Conservation (phyloP, 2,888 invertebrate genomes). For the Fragum whitleyi region DNA sequence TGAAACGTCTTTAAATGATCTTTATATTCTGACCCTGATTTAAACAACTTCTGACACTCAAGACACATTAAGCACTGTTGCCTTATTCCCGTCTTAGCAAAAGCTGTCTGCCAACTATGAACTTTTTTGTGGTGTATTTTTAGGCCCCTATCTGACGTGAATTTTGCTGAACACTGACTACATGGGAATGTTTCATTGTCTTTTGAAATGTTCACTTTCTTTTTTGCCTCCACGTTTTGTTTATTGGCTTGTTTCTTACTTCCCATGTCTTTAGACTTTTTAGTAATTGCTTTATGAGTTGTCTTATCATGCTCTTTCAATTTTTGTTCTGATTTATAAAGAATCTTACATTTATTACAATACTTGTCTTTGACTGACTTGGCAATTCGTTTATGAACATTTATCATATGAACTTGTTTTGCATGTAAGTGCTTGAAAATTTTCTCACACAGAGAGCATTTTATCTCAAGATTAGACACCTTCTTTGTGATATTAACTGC, state of each 20-base stretch:
- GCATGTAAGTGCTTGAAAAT: background rate
- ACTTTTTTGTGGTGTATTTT: slow-evolving; percentile 4
- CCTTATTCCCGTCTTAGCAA: background rate
- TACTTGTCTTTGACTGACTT: slow-evolving; percentile 7
- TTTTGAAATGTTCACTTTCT: slow-evolving; percentile 1
- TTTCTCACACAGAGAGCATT: background rate
- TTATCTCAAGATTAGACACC: background rate
- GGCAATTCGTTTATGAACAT: slow-evolving; percentile 8
- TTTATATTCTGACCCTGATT: slow-evolving; percentile 5
- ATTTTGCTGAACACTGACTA: slow-evolving; percentile 34
- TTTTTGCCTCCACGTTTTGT: slow-evolving; percentile 6
- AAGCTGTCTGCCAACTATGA: background rate
- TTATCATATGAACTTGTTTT: background rate
- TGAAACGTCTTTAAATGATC: slow-evolving; percentile 12
- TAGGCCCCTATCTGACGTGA: slow-evolving; percentile 16
- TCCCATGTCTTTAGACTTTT: background rate
- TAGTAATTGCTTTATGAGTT: slow-evolving; percentile 27
- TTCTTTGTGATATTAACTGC: background rate
- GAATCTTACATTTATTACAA: slow-evolving; percentile 40
- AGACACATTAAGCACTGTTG: slow-evolving; percentile 22
- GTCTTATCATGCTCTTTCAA: slow-evolving; percentile 37
- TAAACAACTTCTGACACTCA: slow-evolving; percentile 15
- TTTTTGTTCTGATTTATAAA: slow-evolving; percentile 32
- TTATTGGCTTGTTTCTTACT: background rate
- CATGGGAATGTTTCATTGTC: slow-evolving; percentile 12